Evolutionary conservation across 2,797 vertebrate genomes (phyloP).

Genomic region (Pseudochirops corinnae): DNA sequence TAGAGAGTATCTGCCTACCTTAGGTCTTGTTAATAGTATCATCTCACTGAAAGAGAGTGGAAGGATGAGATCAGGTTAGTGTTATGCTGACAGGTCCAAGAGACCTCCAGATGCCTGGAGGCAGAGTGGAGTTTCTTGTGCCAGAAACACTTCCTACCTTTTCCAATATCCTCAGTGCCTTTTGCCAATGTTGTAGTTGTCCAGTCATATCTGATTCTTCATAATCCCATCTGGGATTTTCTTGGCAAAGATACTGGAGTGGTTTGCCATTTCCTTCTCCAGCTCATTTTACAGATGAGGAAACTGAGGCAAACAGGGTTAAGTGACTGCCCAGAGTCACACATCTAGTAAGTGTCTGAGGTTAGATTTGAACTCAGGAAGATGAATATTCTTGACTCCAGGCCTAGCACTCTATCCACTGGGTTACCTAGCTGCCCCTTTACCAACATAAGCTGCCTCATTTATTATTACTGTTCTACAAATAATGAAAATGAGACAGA

Average conservation of each 20-base stretch:
- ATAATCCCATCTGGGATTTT: neutral
- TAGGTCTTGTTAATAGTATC: neutral
- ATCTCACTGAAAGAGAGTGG: neutral
- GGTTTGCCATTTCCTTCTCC: neutral
- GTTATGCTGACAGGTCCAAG: neutral
- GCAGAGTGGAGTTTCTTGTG: neutral
- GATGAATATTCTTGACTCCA: neutral
- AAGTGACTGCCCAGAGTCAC: neutral
- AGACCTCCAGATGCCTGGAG: neutral
- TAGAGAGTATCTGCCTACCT: neutral
- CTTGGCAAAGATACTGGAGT: neutral
- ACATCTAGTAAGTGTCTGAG: neutral
- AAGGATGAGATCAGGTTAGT: neutral
- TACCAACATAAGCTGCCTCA: fast-evolving
- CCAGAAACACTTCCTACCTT: neutral
- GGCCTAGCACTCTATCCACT: neutral
- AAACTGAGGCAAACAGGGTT: neutral
- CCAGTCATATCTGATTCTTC: neutral
- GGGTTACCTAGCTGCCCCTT: neutral
- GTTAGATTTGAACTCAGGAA: neutral
- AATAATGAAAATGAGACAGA: neutral
- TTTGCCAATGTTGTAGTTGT: neutral
- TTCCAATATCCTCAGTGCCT: neutral
- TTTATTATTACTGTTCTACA: neutral
- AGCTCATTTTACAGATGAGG: neutral